Evolutionary conservation across 2,797 vertebrate genomes (phyloP), one percentile per base, ranked within the genome.

Genomic region (Setipinna tenuifilis): DNA sequence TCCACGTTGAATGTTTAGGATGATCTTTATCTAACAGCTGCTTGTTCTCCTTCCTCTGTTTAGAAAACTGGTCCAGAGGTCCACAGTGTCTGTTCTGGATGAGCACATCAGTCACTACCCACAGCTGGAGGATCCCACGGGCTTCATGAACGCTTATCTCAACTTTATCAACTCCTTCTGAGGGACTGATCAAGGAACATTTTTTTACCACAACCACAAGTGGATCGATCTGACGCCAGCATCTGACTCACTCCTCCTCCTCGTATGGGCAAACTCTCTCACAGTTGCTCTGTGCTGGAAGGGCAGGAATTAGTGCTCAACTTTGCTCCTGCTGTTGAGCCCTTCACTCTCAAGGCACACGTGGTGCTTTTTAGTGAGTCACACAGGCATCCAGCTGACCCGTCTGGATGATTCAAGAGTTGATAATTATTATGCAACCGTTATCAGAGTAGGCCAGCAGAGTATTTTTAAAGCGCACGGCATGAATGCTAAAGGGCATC

Each of bases 111-210:
- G 97, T 88, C 98, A 99, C 94, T 99, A 99, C 31, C 98, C 97
- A 2, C 98, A 99, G 92, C 96, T 99, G 91, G 98, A 99, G 87
- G 98, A 99, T 90, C 97, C 98, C 21, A 95, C 93, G 0, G 98
- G 97, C 82, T 99, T 99, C 92, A 92, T 98, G 54, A 97, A 98
- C 0, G 96, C 97, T 0, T 98, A 99, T 82, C 95, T 98, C 83
- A 97, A 94, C 90, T 99, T 99, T 85, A 98, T 99, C 92, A 97
- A 99, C 96, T 98, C 98, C 59, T 99, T 98, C 93, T 99, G 94
- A 98, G 44, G 84, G 84, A 11, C n/a, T 6, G 71, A 71, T 5
- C 5, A 68, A 54, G 31, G 19, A 44, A 6, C 5, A 0, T 44
- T 78, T 25, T 54, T 54, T 48, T 48, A 48, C 46, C 46, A 48